Evolutionary conservation across 2,113 vertebrate species (phyloP), one percentile per base, ranked within the genome.

Genomic region (Butorides virescens): DNA sequence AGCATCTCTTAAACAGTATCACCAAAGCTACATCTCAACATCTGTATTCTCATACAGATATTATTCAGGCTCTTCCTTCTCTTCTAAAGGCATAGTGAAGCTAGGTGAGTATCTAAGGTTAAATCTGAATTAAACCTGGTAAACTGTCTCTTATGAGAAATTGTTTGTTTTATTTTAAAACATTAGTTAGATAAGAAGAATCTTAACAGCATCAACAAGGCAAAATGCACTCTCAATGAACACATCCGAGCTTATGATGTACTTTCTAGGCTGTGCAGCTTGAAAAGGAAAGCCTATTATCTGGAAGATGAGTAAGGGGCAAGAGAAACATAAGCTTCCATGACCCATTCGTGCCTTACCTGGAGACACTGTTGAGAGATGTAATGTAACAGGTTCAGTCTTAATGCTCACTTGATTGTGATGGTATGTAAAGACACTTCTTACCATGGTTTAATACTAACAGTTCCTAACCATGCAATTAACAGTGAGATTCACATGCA

Each of bases 401-500:
- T 63, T 47, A 85, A 53, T 0, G 7, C 58, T 82, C 15, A 7
- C 0, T 0, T 0, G 14, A n/a, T 49, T 73, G 11, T 15, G 50
- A 75, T 0, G 0, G 49, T 46, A 93, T 3, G 7, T 30, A 67
- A 66, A 84, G 72, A 68, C 56, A 63, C 34, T 22, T 86, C 95
- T 93, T 71, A 89, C 88, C 97, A 91, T 15, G 70, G 65, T 44
- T 81, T 75, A 86, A 79, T 15, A 79, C 36, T 79, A 95, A 82
- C 50, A 61, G 77, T 15, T 84, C 74, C 95, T 86, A 95, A 62
- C 95, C 87, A 82, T 80, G 81, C 92, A 95, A 71, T 73, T 76
- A 80, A 92, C 62, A 92, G 75, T 80, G 78, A 93, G 86, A 95
- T 46, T 77, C 91, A 91, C 55, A 26, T 59, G 77, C 91, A 94